These are phyloP conservation scores for Chaetodon auriga DNA, from an alignment of 2,113 vertebrate genomes.

Conservation along the genomic window DNA sequence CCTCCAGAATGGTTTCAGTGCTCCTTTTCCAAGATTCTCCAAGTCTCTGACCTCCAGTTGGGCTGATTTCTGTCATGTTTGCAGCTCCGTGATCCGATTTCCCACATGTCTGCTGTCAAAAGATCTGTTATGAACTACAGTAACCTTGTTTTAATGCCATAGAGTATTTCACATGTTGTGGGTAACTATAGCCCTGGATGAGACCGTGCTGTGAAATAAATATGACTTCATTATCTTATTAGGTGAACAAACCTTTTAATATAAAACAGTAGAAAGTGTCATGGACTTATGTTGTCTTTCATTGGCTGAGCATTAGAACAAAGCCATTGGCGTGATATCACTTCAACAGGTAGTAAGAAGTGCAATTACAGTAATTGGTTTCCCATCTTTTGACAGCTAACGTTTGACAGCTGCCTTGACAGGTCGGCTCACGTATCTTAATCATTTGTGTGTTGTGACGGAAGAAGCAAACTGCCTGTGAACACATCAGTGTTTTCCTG, in stretches of 20 bases:
- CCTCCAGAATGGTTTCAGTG: background rate
- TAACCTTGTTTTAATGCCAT: no score
- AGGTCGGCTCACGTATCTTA: background rate
- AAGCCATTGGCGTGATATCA: background rate
- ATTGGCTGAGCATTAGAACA: background rate
- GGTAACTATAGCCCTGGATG: no score
- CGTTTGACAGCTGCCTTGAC: background rate
- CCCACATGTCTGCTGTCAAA: background rate
- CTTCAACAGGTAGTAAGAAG: background rate
- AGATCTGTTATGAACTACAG: background rate
- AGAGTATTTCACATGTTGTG: background rate
- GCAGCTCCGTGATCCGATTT: background rate
- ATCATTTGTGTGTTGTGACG: background rate
- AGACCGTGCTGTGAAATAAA: no score
- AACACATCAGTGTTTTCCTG: background rate
- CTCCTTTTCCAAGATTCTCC: no score
- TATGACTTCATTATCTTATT: no score
- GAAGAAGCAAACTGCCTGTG: background rate
- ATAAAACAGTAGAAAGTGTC: background rate
- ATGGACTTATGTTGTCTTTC: background rate
- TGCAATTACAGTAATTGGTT: background rate
- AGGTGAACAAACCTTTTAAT: background rate
- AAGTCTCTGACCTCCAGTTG: background rate
- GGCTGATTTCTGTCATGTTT: background rate
- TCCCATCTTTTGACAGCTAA: background rate